A percentile compares a stretch with the other conserved stretches of the same genome.
Conservation (phyloP, 2,113 vertebrate genomes). For the Pampusana beccarii region DNA sequence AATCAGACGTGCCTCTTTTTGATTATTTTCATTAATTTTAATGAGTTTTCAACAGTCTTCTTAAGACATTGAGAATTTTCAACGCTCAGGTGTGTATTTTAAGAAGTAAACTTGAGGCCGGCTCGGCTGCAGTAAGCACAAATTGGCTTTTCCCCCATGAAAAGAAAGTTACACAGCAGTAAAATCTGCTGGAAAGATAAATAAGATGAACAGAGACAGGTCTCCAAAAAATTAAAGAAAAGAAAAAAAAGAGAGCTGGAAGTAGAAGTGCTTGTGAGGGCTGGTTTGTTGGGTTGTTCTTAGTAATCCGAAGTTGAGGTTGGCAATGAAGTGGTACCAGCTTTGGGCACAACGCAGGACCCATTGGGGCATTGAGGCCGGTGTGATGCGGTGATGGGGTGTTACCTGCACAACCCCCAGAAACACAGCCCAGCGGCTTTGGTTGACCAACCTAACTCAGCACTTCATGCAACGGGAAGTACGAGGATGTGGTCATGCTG, state of each 20-base stretch:
- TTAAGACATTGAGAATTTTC: background rate
- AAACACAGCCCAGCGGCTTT: background rate
- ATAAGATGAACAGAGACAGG: background rate
- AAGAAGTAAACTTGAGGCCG: background rate
- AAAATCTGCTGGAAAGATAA: background rate
- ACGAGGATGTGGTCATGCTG: background rate
- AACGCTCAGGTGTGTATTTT: background rate
- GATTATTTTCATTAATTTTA: constrained; percentile 40
- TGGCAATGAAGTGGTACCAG: background rate
- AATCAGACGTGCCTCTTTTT: constrained; percentile 10
- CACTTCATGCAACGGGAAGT: fast-evolving
- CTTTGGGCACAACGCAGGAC: fast-evolving
- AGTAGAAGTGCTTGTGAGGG: background rate
- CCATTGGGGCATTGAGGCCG: fast-evolving
- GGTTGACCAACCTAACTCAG: background rate
- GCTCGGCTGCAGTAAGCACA: background rate
- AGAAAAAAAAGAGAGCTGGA: background rate
- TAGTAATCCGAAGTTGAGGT: too few relatives aligned
- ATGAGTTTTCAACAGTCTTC: background rate
- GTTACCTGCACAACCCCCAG: fast-evolving
- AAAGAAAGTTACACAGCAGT: background rate
- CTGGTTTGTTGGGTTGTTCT: background rate
- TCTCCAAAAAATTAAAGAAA: background rate
- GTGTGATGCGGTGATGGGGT: background rate
- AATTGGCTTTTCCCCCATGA: background rate